Evolutionary conservation across 1,140 invertebrate genomes (phyloP).

Genomic region (Drosophila parvula): DNA sequence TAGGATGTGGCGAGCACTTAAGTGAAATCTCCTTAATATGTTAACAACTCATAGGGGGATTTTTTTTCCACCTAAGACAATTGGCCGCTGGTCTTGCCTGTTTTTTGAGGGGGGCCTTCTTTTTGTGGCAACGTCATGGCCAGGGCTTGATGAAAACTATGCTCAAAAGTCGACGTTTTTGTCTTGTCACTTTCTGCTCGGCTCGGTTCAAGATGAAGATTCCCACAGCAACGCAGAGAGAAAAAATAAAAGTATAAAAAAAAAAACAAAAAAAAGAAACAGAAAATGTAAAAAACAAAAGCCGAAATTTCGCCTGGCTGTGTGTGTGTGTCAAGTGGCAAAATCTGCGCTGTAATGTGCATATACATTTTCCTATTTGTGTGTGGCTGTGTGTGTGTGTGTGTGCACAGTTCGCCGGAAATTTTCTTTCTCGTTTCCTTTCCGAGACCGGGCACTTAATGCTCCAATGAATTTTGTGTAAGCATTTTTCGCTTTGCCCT

Average conservation of each 20-base stretch:
- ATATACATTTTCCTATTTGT: slow-evolving; percentile 72
- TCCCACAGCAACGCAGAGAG: not conserved
- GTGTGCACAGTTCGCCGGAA: slow-evolving; percentile 19
- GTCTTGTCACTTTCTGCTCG: slow-evolving; percentile 46
- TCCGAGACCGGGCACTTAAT: slow-evolving; percentile 48
- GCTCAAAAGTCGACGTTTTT: slow-evolving; percentile 24
- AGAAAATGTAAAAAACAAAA: slow-evolving; percentile 14
- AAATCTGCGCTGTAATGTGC: slow-evolving; percentile 78
- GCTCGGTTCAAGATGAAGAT: slow-evolving; percentile 35
- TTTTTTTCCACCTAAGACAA: slow-evolving; percentile 10
- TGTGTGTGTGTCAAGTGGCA: slow-evolving; percentile 62
- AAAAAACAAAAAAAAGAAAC: not conserved
- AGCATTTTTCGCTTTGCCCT: slow-evolving; percentile 45
- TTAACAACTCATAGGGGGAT: slow-evolving; percentile 73
- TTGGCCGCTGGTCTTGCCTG: slow-evolving; percentile 3
- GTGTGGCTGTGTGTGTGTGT: slow-evolving; percentile 9
- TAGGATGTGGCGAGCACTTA: slow-evolving; percentile 54
- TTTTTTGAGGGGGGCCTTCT: not conserved
- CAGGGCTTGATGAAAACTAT: slow-evolving; percentile 24
- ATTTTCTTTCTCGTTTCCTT: slow-evolving; percentile 22
- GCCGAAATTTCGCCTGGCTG: slow-evolving; percentile 19
- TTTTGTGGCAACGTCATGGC: slow-evolving; percentile 21
- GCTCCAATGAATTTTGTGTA: slow-evolving; percentile 69
- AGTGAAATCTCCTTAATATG: slow-evolving; percentile 78
- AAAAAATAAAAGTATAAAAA: not conserved